A percentile compares a stretch with the other conserved stretches of the same genome.
Conservation (phyloP, 2,113 vertebrate genomes). For the Uropsilus gracilis region DNA sequence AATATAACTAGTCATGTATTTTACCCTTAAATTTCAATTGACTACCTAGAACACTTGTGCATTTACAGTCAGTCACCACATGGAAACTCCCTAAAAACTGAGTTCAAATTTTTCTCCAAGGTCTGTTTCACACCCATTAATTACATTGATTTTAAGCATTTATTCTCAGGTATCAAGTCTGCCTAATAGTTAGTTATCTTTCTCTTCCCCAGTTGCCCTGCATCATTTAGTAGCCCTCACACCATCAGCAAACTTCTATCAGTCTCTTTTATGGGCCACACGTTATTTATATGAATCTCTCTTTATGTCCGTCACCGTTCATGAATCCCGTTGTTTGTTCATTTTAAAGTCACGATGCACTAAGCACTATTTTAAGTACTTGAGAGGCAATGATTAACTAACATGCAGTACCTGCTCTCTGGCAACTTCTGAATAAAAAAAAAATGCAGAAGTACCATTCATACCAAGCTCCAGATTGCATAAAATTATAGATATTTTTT, state of each 20-base stretch:
- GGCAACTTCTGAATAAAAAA: not conserved
- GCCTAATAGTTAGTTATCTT: not conserved
- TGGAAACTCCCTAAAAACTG: not conserved
- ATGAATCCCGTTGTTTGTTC: not conserved
- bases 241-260: not conserved
- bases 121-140: not conserved
- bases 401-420: not conserved
- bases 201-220: not conserved
- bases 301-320: not conserved
- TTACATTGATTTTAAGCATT: not conserved
- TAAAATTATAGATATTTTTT: not conserved
- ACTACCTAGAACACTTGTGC: not conserved
- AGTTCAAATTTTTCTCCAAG: not conserved
- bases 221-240: not conserved
- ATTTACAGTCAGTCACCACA: slow-evolving; percentile 20
- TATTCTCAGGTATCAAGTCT: not conserved
- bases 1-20: not conserved
- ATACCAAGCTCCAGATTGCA: not conserved
- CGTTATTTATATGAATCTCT: not conserved
- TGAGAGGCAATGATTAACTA: not conserved
- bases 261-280: not conserved
- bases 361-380: not conserved
- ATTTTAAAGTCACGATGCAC: not conserved
- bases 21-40: not conserved
- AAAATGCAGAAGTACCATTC: not conserved